These are phyloP conservation scores for Echinops telfairi DNA, from an alignment of 2,113 vertebrate species.

Conservation along the genomic window DNA sequence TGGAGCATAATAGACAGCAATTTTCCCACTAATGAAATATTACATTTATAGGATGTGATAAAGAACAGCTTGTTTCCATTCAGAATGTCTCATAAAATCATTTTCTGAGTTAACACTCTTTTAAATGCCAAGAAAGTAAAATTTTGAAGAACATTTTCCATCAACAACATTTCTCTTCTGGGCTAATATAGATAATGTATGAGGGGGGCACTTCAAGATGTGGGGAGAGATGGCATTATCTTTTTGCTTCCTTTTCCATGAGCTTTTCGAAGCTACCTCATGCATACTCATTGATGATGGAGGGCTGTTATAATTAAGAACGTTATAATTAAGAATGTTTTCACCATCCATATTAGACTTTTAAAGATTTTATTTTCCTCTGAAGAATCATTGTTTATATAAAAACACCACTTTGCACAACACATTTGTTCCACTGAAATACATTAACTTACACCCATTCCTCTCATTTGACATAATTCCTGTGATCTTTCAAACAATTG, in stretches of 20 bases:
- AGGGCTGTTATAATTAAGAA: neutral
- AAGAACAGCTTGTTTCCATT: slow-evolving; percentile 57
- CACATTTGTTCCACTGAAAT: neutral
- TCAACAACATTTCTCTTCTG: slow-evolving; percentile 8
- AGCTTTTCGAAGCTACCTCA: no score
- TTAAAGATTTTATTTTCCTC: neutral
- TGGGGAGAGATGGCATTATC: neutral
- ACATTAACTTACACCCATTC: slow-evolving; percentile 35
- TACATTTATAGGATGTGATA: no score
- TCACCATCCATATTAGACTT: neutral
- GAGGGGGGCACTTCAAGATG: no score
- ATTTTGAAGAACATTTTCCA: slow-evolving; percentile 33
- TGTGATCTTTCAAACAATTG: slow-evolving; percentile 36
- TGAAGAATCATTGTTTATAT: neutral
- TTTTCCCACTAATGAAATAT: no score
- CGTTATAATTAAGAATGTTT: neutral
- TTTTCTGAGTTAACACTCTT: slow-evolving; percentile 48
- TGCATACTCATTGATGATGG: no score
- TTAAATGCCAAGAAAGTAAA: slow-evolving; percentile 50
- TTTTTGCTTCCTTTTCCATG: neutral
- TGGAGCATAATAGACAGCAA: slow-evolving; percentile 38
- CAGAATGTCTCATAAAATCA: slow-evolving; percentile 43
- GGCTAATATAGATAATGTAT: neutral
- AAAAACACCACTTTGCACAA: slow-evolving; percentile 6
- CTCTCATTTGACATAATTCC: slow-evolving; percentile 3